Evolutionary conservation across 2,113 vertebrate species (phyloP).

Genomic region (Puma concolor): DNA sequence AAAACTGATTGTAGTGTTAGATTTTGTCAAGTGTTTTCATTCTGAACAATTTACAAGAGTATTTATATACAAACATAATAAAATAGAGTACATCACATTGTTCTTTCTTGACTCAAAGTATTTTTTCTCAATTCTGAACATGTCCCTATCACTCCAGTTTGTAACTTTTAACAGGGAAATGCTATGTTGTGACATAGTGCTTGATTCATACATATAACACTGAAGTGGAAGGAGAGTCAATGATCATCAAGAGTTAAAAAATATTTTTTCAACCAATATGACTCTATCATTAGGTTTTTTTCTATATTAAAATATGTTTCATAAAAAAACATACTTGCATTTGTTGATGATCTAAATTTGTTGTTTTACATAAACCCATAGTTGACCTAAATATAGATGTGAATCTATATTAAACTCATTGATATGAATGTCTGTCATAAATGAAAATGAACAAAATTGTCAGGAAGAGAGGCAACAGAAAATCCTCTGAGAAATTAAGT

Average conservation of each 20-base stretch:
- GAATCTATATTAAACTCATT: conserved; percentile 49
- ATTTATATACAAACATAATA: conserved; percentile 88
- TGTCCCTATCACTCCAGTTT: not conserved
- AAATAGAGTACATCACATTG: conserved; percentile 86
- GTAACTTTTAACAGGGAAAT: conserved; percentile 75
- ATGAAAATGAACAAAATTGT: conserved; percentile 73
- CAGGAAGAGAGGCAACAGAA: conserved; percentile 78
- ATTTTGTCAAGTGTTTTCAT: conserved; percentile 85
- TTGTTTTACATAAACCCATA: conserved; percentile 73
- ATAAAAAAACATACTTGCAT: conserved; percentile 80
- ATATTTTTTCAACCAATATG: conserved; percentile 75
- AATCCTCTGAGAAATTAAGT: conserved; percentile 54
- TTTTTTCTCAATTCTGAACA: conserved; percentile 79
- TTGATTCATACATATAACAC: conserved; percentile 77
- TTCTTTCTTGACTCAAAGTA: conserved; percentile 76
- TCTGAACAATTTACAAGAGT: conserved; percentile 88
- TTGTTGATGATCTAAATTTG: conserved; percentile 63
- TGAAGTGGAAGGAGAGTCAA: conserved; percentile 73
- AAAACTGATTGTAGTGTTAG: conserved; percentile 86
- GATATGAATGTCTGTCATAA: conserved; percentile 71
- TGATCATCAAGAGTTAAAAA: conserved; percentile 78
- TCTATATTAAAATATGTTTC: conserved; percentile 85
- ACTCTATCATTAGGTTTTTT: conserved; percentile 70
- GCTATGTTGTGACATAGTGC: conserved; percentile 68
- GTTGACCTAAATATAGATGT: conserved; percentile 66